Conservation (phyloP, 2,113 vertebrate genomes). For the Nesogale talazaci region DNA sequence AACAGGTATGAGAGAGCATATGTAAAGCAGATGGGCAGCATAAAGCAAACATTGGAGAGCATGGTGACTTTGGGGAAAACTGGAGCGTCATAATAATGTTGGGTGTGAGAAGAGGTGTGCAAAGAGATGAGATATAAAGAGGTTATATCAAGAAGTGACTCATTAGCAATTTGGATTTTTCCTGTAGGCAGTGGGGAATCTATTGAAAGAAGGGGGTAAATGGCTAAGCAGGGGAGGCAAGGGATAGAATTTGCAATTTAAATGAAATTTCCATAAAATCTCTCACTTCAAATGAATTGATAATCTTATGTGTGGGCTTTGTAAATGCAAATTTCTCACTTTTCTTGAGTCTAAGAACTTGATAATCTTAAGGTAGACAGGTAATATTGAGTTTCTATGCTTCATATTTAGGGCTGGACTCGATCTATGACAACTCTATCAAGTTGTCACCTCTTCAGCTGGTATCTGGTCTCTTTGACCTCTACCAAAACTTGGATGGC, state of each 20-base stretch:
- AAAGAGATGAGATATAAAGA: conserved; percentile 20
- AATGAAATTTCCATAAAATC: conserved; percentile 54
- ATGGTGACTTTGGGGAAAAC: background rate
- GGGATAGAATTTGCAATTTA: conserved; percentile 62
- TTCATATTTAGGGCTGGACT: background rate
- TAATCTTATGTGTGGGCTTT: conserved; percentile 13
- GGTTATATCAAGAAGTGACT: conserved; percentile 43
- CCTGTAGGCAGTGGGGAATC: conserved; percentile 53
- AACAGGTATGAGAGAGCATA: background rate
- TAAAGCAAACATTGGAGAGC: background rate
- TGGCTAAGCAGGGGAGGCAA: conserved; percentile 51
- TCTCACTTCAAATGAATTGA: conserved; percentile 29
- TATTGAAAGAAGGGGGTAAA: background rate
- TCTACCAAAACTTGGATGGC: conserved; percentile 21
- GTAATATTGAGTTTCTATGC: conserved; percentile 19
- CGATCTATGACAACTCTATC: background rate
- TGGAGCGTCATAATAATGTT: background rate
- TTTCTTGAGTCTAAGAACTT: background rate
- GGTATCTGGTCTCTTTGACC: conserved; percentile 13
- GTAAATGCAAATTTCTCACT: background rate
- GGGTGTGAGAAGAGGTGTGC: background rate
- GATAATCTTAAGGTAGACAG: background rate
- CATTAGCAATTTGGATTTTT: conserved; percentile 62
- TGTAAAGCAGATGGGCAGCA: background rate
- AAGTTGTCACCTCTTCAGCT: background rate